Conservation (phyloP, 2,113 vertebrate genomes). For the Pseudopipra pipra region DNA sequence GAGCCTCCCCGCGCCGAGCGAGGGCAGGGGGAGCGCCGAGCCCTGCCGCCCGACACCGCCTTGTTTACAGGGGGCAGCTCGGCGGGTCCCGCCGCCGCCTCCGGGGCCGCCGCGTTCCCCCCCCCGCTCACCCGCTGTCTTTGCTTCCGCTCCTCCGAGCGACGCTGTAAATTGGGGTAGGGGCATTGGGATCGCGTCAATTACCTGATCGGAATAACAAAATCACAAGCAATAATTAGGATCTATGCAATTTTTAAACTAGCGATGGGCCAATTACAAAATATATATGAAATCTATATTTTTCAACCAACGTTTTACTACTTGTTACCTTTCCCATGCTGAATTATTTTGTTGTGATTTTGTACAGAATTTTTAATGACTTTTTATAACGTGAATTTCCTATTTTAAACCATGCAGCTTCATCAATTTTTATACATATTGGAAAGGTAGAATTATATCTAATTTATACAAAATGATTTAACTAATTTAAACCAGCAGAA, state of each 20-base stretch:
- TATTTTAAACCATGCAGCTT: constrained; percentile 89
- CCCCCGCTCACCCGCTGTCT: background rate
- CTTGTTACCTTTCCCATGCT: constrained; percentile 87
- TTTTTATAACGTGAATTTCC: constrained; percentile 91
- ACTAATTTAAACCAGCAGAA: constrained; percentile 88
- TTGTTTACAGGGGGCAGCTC: constrained; percentile 73
- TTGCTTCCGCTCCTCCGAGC: constrained; percentile 27
- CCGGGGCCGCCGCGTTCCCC: constrained; percentile 45
- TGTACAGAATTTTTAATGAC: constrained; percentile 93
- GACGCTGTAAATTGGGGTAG: constrained; percentile 67
- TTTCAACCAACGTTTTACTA: constrained; percentile 92
- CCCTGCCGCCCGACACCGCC: constrained; percentile 66
- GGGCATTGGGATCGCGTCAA: constrained; percentile 77
- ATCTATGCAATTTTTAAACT: constrained; percentile 96
- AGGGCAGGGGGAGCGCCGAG: constrained; percentile 51
- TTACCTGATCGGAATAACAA: constrained; percentile 82
- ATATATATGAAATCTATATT: constrained; percentile 91
- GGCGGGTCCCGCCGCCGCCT: constrained; percentile 70
- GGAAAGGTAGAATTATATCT: constrained; percentile 86
- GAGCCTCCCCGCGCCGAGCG: constrained; percentile 38
- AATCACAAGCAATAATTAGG: constrained; percentile 95
- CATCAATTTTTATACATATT: constrained; percentile 88
- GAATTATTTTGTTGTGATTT: constrained; percentile 95
- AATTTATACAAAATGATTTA: constrained; percentile 87
- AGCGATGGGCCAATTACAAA: constrained; percentile 88